A percentile compares a stretch with the other conserved stretches of the same genome.
phyloP scores from a whole-genome alignment of 2,113 vertebrate genomes.

The Ivindomyrus marchei region DNA sequence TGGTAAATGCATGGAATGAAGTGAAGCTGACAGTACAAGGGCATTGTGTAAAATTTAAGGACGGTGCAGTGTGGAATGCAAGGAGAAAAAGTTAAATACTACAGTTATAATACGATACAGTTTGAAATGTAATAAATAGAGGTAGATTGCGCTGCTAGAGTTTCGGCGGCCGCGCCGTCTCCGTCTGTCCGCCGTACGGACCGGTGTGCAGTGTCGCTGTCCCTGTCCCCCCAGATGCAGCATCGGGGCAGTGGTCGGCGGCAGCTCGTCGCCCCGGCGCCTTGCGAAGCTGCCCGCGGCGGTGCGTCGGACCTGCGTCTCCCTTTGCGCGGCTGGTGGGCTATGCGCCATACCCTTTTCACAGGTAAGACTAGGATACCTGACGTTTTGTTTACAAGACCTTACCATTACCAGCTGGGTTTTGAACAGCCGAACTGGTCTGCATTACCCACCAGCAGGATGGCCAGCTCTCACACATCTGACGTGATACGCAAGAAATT shows the following conservation, averaged over 20 bases:
- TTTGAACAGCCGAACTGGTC: neutral
- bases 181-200: neutral
- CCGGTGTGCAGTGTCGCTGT: too few relatives aligned
- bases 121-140: neutral
- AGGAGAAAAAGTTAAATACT: neutral
- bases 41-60: neutral
- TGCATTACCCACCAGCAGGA: neutral
- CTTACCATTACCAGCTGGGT: neutral
- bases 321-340: slow-evolving; percentile 25
- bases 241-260: neutral
- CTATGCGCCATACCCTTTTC: slow-evolving; percentile 43
- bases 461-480: neutral
- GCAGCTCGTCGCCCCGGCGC: neutral
- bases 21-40: neutral
- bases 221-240: slow-evolving; percentile 15
- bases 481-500: neutral
- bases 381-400: neutral
- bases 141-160: neutral
- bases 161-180: neutral
- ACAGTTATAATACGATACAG: neutral
- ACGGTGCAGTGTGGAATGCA: neutral
- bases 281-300: slow-evolving; percentile 17
- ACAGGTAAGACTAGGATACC: slow-evolving; percentile 24
- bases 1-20: neutral
- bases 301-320: slow-evolving; percentile 32